Evolutionary conservation across 1,140 invertebrate species (phyloP).

Genomic region (Pseudomyrmex concolor): DNA sequence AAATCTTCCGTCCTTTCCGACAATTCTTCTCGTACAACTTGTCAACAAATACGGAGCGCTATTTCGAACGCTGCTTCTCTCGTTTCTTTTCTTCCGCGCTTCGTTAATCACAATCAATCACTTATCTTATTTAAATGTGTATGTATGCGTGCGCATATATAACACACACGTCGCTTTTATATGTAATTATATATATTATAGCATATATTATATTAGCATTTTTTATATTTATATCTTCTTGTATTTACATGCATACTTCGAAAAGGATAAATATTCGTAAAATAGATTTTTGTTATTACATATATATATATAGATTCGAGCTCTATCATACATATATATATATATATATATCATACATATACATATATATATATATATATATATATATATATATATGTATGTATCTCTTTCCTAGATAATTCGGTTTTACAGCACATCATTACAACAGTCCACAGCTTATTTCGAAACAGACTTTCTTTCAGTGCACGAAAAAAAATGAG

Average conservation of each 20-base stretch:
- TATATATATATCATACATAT: too few species aligned
- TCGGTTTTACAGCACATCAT: background rate
- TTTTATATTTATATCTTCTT: background rate
- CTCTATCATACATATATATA: too few species aligned
- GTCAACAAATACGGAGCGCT: conserved; percentile 65
- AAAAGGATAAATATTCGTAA: conserved; percentile 46
- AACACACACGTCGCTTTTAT: conserved; percentile 1
- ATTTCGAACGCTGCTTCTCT: conserved; percentile 47
- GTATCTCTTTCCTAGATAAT: conserved; percentile 4
- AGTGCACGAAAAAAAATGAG: conserved; percentile 10
- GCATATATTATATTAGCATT: conserved; percentile 36
- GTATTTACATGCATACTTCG: conserved; percentile 69
- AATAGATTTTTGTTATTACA: conserved; percentile 16
- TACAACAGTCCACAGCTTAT: background rate
- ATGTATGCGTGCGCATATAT: conserved; percentile 32
- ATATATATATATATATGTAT: background rate
- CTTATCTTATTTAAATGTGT: conserved; percentile 49
- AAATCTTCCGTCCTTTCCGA: conserved; percentile 27
- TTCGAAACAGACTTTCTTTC: conserved; percentile 38
- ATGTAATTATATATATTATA: too few species aligned
- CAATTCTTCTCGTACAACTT: conserved; percentile 9
- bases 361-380: background rate
- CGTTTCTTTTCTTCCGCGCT: conserved; percentile 23
- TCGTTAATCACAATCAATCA: conserved; percentile 29
- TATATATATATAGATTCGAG: background rate